phyloP scores from a whole-genome alignment of 2,888 invertebrate genomes.

The Apotomis turbidana region DNA sequence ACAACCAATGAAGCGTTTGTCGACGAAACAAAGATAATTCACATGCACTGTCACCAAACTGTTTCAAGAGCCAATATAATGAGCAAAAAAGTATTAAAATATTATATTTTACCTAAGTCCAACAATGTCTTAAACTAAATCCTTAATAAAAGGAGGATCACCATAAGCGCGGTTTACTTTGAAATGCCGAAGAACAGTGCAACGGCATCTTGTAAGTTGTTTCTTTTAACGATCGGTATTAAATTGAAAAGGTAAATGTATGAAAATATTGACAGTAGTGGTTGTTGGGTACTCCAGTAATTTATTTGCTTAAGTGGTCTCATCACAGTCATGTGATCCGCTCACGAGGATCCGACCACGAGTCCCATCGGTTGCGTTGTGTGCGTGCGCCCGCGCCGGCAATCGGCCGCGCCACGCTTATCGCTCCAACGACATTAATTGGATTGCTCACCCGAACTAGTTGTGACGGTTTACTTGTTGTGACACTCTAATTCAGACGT shows the following conservation, averaged over 20 bases:
- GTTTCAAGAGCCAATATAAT: not conserved
- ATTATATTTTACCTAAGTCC: constrained; percentile 21
- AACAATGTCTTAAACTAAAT: not conserved
- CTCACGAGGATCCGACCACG: constrained; percentile 75
- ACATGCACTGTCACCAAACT: constrained; percentile 14
- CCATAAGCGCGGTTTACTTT: constrained; percentile 12
- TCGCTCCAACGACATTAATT: constrained; percentile 61
- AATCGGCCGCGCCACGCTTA: constrained; percentile 58
- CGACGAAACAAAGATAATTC: not conserved
- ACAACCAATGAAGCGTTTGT: too few relatives aligned
- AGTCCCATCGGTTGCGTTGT: constrained; percentile 59
- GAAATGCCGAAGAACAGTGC: constrained; percentile 30
- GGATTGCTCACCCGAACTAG: constrained; percentile 60
- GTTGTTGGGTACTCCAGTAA: constrained; percentile 60
- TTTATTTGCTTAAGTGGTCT: constrained; percentile 82
- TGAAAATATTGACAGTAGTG: constrained; percentile 63
- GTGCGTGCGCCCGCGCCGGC: constrained; percentile 54
- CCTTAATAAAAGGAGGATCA: not conserved
- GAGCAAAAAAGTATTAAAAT: too few relatives aligned
- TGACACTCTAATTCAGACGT: constrained; percentile 61
- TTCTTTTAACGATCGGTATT: constrained; percentile 43
- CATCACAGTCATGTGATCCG: constrained; percentile 79
- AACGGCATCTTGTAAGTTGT: constrained; percentile 21
- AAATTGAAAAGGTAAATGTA: constrained; percentile 53
- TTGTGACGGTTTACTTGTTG: constrained; percentile 46